Base-by-base conservation (phyloP, 2,113 vertebrate genomes). In the Clarias magur region DNA sequence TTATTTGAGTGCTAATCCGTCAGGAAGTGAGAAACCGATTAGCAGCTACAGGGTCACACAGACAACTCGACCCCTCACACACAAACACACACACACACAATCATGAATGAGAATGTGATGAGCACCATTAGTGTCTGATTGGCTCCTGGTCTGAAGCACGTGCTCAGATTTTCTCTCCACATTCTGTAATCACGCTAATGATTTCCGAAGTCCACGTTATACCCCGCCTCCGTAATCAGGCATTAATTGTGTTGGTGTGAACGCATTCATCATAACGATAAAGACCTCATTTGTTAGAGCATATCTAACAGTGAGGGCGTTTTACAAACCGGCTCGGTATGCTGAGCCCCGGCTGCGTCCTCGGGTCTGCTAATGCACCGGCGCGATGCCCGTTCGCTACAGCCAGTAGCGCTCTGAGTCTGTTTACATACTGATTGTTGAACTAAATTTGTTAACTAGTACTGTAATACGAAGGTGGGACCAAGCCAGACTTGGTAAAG, bases 61-160 rank as follows among this genome's bases (percentile, higher is more conserved):
- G 54, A 19, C 78, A 80, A 79, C n/a, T 57, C 16, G 3, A 57
- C 53, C 75, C 25, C 25, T n/a, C 34, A 13, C 73, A 16, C 65
- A 12, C n/a, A 27, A n/a, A 25, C 62, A n/a, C 62, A 63, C 73
- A 78, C 23, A 30, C 17, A 7, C 57, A 42, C 19, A 81, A 5
- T 81, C 79, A 62, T 62, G 30, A 81, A 62, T 62, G 27, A 56
- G 56, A 80, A 80, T 60, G 79, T 60, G 27, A 60, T 60, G 79
- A 60, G 56, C 30, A 34, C 30, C 54, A 60, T 23, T 81, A 62
- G 79, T 62, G 30, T 25, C 25, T 81, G 79, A 81, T 62, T 81
- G 79, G 79, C 79, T 62, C 79, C 38, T 38, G 79, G 56, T 38
- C 57, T 4, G 57, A 62, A 17, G 57, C 79, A 23, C 38, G 79